Percentiles rank a stretch among this genome's conserved stretches.
phyloP scores from a whole-genome alignment of 2,888 invertebrate species.

The Lutraria lutraria region DNA sequence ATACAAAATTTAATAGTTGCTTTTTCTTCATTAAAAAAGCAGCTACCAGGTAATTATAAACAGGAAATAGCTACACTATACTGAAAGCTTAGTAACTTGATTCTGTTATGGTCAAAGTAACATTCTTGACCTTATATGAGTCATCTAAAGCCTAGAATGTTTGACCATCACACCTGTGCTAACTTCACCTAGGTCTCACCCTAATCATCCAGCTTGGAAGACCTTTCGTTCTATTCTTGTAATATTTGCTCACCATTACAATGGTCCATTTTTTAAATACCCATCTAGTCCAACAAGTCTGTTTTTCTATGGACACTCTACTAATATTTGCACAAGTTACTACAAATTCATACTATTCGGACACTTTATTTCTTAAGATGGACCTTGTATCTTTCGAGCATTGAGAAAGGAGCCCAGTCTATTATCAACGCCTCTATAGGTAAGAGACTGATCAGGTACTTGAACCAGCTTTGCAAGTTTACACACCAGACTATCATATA shows the following conservation, averaged over 20 bases:
- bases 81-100: too few species aligned
- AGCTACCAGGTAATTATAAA: too few species aligned
- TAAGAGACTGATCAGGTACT: not conserved
- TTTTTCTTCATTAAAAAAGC: too few species aligned
- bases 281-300: slow-evolving; percentile 29
- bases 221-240: not conserved
- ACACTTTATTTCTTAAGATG: not conserved
- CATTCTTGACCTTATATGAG: slow-evolving; percentile 25
- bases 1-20: too few species aligned
- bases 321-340: slow-evolving; percentile 22
- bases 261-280: slow-evolving; percentile 36
- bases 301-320: slow-evolving; percentile 6
- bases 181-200: slow-evolving; percentile 18
- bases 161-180: slow-evolving; percentile 46
- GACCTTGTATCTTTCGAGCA: not conserved
- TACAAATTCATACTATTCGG: not conserved
- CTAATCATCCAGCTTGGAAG: not conserved
- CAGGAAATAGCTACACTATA: too few species aligned
- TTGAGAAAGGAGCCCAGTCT: not conserved
- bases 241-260: slow-evolving; percentile 17
- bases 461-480: not conserved
- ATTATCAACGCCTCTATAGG: not conserved
- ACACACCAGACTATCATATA: not conserved
- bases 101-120: slow-evolving; percentile 2
- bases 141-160: slow-evolving; percentile 28